These are phyloP conservation scores for Bombus pascuorum DNA, from an alignment of 1,140 invertebrate species.

Conservation along the genomic window DNA sequence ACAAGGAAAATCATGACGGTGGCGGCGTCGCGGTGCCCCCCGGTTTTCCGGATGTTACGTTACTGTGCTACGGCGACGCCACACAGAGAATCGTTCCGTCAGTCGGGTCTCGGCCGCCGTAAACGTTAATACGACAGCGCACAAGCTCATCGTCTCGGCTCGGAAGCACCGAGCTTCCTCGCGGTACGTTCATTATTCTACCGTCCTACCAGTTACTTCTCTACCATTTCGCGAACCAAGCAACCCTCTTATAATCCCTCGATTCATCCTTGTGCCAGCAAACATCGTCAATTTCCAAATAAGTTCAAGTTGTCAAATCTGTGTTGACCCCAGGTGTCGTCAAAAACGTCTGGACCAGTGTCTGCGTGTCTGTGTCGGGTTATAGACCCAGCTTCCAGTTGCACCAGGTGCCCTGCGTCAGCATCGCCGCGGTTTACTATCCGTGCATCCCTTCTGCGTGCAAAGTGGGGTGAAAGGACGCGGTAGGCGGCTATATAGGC, in stretches of 20 bases:
- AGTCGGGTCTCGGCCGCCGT: constrained; percentile 81
- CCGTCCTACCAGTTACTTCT: not conserved
- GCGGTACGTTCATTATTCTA: constrained; percentile 45
- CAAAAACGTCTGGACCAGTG: not conserved
- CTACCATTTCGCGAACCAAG: not conserved
- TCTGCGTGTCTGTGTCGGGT: constrained; percentile 5
- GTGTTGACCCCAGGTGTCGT: not conserved
- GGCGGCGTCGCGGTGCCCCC: constrained; percentile 48
- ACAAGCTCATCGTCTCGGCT: constrained; percentile 61
- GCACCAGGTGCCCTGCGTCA: not conserved
- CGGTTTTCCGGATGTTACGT: constrained; percentile 80
- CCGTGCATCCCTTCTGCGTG: not conserved
- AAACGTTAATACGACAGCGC: constrained; percentile 79
- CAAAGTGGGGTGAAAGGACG: constrained; percentile 21
- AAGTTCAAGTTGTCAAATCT: not conserved
- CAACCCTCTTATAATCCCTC: not conserved
- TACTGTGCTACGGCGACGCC: constrained; percentile 76
- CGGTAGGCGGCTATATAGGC: constrained; percentile 9
- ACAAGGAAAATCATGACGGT: not conserved
- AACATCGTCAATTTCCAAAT: not conserved
- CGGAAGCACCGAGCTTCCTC: constrained; percentile 60
- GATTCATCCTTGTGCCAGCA: not conserved
- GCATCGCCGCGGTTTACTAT: not conserved
- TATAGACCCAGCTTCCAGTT: not conserved
- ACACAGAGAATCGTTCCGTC: constrained; percentile 74